Conservation (phyloP, 2,797 vertebrate species). For the Pangasius krempfi region DNA sequence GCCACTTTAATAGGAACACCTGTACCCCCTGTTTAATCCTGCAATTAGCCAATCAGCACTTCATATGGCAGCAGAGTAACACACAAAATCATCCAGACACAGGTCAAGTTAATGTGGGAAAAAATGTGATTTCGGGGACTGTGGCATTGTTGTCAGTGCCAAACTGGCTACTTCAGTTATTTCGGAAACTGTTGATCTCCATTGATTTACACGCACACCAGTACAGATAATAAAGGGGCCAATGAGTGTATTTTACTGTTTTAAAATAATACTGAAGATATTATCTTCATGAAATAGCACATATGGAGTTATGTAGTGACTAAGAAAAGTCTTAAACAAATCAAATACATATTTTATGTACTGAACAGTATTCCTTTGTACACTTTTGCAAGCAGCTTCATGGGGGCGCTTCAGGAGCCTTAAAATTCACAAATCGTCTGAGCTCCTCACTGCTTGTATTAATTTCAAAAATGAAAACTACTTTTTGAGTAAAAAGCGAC, state of each 20-base stretch:
- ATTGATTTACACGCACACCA: background rate
- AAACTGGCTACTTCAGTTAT: background rate
- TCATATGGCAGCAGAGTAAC: background rate
- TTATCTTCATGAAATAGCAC: background rate
- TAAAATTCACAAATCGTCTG: background rate
- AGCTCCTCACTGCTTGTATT: background rate
- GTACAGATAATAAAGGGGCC: background rate
- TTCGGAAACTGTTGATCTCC: background rate
- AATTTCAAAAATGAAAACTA: background rate
- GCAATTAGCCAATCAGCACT: background rate
- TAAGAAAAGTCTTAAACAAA: background rate
- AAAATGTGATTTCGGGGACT: background rate
- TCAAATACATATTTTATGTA: background rate
- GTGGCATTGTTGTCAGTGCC: too few relatives aligned
- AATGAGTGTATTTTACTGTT: background rate
- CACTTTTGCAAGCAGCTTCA: background rate
- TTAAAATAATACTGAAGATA: background rate
- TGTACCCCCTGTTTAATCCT: background rate
- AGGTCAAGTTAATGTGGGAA: background rate
- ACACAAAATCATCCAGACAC: background rate
- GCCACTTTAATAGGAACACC: background rate
- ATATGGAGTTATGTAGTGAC: background rate
- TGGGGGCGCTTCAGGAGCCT: background rate
- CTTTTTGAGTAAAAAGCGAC: background rate
- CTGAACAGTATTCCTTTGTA: background rate